phyloP scores from a whole-genome alignment of 2,113 vertebrate genomes.

The Rattus rattus region DNA sequence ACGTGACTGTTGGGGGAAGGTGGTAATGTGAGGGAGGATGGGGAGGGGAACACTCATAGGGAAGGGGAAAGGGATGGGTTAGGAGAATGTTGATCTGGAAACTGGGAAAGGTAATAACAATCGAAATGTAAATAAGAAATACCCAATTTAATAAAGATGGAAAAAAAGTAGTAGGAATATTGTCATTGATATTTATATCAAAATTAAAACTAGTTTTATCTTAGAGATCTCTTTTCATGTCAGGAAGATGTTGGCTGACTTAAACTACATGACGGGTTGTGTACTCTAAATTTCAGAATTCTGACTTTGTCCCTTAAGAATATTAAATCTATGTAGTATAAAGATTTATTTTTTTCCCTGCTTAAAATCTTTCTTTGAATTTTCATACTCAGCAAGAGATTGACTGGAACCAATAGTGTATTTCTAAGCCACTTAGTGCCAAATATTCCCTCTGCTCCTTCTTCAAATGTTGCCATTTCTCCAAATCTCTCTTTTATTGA shows the following conservation, averaged over 20 bases:
- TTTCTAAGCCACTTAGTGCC: neutral
- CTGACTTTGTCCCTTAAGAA: slow-evolving; percentile 45
- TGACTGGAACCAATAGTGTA: slow-evolving; percentile 60
- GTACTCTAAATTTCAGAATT: slow-evolving; percentile 3
- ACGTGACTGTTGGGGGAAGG: too few relatives aligned
- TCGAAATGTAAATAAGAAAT: too few relatives aligned
- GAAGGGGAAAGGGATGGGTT: too few relatives aligned
- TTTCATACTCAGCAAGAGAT: slow-evolving; percentile 55
- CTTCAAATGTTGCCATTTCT: neutral
- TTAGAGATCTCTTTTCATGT: slow-evolving; percentile 13
- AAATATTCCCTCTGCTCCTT: neutral
- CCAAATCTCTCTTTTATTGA: neutral
- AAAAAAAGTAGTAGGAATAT: neutral
- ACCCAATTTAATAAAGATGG: too few relatives aligned
- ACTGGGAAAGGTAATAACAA: too few relatives aligned
- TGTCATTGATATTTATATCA: neutral
- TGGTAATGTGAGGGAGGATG: too few relatives aligned
- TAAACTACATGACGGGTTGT: neutral
- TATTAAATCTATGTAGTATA: slow-evolving; percentile 31
- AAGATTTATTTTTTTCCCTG: slow-evolving; percentile 42
- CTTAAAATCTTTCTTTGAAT: slow-evolving; percentile 27
- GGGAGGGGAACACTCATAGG: too few relatives aligned
- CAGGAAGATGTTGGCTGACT: neutral
- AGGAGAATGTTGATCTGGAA: too few relatives aligned
- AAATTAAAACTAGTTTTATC: slow-evolving; percentile 16